These are phyloP conservation scores for Odontesthes bonariensis DNA, from an alignment of 2,113 vertebrate species.

Conservation along the genomic window DNA sequence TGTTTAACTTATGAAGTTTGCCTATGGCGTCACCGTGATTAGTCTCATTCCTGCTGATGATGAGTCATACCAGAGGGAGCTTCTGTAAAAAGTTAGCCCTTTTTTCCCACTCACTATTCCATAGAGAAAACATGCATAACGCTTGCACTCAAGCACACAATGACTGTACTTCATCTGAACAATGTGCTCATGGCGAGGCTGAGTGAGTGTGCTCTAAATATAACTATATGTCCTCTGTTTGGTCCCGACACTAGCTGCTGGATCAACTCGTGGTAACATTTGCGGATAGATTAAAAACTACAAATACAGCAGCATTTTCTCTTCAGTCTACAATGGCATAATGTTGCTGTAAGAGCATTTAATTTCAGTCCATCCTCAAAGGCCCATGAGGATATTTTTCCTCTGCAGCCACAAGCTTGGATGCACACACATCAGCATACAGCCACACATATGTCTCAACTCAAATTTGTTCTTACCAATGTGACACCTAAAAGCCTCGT, in stretches of 20 bases:
- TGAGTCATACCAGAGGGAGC: slow-evolving; percentile 53
- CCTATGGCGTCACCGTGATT: slow-evolving; percentile 41
- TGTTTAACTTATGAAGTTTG: slow-evolving; percentile 36
- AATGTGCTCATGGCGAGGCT: slow-evolving; percentile 27
- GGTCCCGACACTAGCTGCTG: slow-evolving; percentile 29
- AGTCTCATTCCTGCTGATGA: slow-evolving; percentile 44
- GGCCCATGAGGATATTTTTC: slow-evolving; percentile 19
- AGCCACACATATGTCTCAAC: slow-evolving; percentile 2
- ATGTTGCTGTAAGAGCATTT: slow-evolving; percentile 22
- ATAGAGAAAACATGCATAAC: slow-evolving; percentile 39
- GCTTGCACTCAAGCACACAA: slow-evolving; percentile 27
- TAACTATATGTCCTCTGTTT: slow-evolving; percentile 27
- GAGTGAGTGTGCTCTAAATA: slow-evolving; percentile 20
- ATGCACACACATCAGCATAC: slow-evolving; percentile 6
- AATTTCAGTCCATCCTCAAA: slow-evolving; percentile 21
- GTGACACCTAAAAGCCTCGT: slow-evolving; percentile 66
- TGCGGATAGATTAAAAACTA: slow-evolving; percentile 19
- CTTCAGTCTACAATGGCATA: slow-evolving; percentile 14
- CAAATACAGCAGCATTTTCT: slow-evolving; percentile 32
- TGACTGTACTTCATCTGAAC: slow-evolving; percentile 22
- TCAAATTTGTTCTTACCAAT: slow-evolving; percentile 46
- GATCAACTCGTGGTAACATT: slow-evolving; percentile 48
- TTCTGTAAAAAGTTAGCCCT: slow-evolving; percentile 26
- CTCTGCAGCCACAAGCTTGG: neutral
- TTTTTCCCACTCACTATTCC: slow-evolving; percentile 44